These are phyloP conservation scores for Drosophila parabipectinata DNA, from an alignment of 1,140 invertebrate genomes.

Conservation along the genomic window DNA sequence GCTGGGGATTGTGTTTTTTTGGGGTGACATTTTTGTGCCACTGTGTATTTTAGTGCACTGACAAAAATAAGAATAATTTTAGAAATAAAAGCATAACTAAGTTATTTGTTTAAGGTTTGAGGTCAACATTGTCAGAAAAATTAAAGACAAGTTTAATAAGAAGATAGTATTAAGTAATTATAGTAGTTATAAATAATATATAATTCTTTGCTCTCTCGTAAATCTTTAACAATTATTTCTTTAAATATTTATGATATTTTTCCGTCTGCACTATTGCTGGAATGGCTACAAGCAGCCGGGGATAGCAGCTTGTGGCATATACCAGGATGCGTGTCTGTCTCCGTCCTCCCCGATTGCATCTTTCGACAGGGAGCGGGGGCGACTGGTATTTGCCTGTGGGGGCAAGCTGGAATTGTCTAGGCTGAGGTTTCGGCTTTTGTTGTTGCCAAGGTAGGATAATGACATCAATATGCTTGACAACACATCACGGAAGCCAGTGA, in stretches of 20 bases:
- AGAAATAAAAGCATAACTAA: too few relatives aligned
- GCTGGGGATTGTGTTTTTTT: conserved; percentile 49
- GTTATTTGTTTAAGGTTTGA: too few relatives aligned
- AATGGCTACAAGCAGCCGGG: conserved; percentile 23
- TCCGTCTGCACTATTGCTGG: conserved; percentile 5
- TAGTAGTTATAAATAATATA: too few relatives aligned
- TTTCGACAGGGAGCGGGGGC: conserved; percentile 2
- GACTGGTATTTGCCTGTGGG: conserved; percentile 40
- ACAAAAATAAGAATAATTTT: conserved; percentile 9
- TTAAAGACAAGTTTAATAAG: background rate
- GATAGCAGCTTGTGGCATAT: conserved; percentile 59
- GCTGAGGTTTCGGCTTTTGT: conserved; percentile 20
- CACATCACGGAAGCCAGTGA: conserved; percentile 23
- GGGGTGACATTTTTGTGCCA: conserved; percentile 14
- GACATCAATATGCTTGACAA: conserved; percentile 54
- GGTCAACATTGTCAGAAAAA: background rate
- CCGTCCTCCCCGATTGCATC: conserved; percentile 46
- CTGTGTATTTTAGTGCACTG: conserved; percentile 19
- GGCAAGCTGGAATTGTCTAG: conserved; percentile 57
- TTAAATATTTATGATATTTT: background rate
- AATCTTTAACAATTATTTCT: too few relatives aligned
- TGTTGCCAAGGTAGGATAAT: conserved; percentile 59
- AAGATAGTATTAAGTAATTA: background rate
- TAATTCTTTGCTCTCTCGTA: too few relatives aligned
- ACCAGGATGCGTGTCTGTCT: conserved; percentile 72